Conservation (phyloP, 2,113 vertebrate genomes). For the Myotis davidii region DNA sequence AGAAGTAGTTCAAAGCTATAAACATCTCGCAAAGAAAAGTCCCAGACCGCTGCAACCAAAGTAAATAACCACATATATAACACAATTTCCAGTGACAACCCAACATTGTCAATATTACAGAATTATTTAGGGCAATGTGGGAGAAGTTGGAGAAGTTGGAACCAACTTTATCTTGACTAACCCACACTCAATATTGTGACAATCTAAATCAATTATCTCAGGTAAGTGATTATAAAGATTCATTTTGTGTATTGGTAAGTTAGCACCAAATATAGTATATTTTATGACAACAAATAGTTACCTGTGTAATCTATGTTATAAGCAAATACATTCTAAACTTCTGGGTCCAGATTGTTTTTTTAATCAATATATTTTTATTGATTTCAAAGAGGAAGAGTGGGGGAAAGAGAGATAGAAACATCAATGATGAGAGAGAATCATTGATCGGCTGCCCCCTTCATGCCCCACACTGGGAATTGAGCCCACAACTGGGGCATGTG, state of each 20-base stretch:
- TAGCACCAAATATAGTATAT: background rate
- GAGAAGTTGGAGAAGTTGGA: background rate
- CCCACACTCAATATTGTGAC: background rate
- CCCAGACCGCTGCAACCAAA: constrained; percentile 32
- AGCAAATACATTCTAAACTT: background rate
- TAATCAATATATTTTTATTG: too few species aligned
- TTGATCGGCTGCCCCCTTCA: too few species aligned
- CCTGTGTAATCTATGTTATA: background rate
- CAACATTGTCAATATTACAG: constrained; percentile 21
- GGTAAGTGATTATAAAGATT: background rate
- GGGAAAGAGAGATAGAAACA: too few species aligned
- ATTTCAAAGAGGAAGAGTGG: too few species aligned
- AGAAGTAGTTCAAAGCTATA: constrained; percentile 69
- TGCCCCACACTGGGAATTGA: too few species aligned
- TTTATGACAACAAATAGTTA: background rate
- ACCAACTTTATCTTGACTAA: background rate
- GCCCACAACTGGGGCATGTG: too few species aligned
- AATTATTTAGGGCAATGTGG: background rate
- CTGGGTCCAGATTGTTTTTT: background rate
- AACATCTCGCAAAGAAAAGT: constrained; percentile 1
- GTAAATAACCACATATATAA: constrained; percentile 55
- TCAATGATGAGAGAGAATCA: too few species aligned
- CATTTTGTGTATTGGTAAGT: background rate
- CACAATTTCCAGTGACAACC: constrained; percentile 53
- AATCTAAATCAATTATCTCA: background rate